Conservation (phyloP, 92 coral and sea anemone species). For the Epizoanthus scotinus region DNA sequence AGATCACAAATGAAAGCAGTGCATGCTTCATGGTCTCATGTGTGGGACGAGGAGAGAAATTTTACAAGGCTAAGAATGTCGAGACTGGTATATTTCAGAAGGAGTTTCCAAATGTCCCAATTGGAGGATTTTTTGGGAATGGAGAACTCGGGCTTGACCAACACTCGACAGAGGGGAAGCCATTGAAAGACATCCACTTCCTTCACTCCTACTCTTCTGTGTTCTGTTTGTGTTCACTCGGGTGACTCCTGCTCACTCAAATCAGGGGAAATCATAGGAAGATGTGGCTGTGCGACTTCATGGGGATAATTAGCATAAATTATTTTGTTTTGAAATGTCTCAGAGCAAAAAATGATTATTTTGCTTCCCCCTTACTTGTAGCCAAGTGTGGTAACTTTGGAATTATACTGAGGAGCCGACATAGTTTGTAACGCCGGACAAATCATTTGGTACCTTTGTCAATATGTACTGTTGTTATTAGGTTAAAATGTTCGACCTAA, state of each 20-base stretch:
- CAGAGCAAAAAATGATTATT: no score
- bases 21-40: constrained; percentile 94
- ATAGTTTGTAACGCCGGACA: no score
- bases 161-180: constrained; percentile 77
- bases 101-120: constrained; percentile 81
- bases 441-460: no score
- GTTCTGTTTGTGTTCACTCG: constrained; percentile 86
- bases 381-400: no score
- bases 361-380: no score
- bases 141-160: constrained; percentile 93
- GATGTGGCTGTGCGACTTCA: neutral
- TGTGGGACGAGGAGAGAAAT: constrained; percentile 76
- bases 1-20: constrained; percentile 54
- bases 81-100: constrained; percentile 82
- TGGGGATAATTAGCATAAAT: no score
- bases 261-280: neutral
- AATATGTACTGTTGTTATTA: no score
- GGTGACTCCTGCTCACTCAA: neutral
- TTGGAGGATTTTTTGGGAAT: constrained; percentile 88
- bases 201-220: constrained; percentile 90
- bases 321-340: no score
- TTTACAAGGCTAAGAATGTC: constrained; percentile 75
- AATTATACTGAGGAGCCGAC: no score
- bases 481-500: no score
- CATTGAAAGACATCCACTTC: constrained; percentile 77